These are phyloP conservation scores for Xyrichtys novacula DNA, from an alignment of 2,797 vertebrate species.

Conservation along the genomic window DNA sequence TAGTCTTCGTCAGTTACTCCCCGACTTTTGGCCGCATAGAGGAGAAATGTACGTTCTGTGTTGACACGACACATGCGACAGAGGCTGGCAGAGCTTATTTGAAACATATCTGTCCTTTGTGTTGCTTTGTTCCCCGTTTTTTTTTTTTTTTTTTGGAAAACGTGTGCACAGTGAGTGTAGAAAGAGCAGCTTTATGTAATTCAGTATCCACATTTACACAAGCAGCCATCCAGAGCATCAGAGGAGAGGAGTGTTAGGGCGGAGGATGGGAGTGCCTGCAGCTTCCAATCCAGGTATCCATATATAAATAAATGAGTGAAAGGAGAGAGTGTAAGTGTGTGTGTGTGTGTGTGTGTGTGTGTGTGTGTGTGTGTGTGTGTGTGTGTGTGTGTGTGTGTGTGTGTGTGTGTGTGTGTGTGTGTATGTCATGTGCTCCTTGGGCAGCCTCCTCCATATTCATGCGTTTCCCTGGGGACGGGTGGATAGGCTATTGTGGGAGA, in stretches of 20 bases:
- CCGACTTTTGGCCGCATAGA: constrained; percentile 38
- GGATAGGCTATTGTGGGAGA: constrained; percentile 82
- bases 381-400: background rate
- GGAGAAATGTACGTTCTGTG: constrained; percentile 55
- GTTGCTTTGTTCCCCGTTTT: constrained; percentile 31
- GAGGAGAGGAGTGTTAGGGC: constrained; percentile 48
- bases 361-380: background rate
- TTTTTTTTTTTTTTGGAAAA: constrained; percentile 30
- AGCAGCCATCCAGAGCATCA: constrained; percentile 44
- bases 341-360: background rate
- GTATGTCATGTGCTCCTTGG: constrained; percentile 78
- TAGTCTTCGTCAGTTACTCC: constrained; percentile 68
- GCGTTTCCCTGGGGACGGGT: constrained; percentile 78
- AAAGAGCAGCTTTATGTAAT: constrained; percentile 51
- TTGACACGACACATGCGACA: constrained; percentile 62
- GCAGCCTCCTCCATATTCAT: constrained; percentile 83
- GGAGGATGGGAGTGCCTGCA: constrained; percentile 73
- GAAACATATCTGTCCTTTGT: constrained; percentile 37
- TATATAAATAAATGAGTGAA: constrained; percentile 81
- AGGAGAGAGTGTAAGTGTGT: background rate
- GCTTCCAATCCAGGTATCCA: constrained; percentile 79
- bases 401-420: too few species aligned
- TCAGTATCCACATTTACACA: constrained; percentile 53
- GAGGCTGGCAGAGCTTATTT: constrained; percentile 43
- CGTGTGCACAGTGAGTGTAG: constrained; percentile 9